A percentile compares a stretch with the other conserved stretches of the same genome.
Conservation (phyloP, 2,888 invertebrate species). For the Eupithecia abbreviata region DNA sequence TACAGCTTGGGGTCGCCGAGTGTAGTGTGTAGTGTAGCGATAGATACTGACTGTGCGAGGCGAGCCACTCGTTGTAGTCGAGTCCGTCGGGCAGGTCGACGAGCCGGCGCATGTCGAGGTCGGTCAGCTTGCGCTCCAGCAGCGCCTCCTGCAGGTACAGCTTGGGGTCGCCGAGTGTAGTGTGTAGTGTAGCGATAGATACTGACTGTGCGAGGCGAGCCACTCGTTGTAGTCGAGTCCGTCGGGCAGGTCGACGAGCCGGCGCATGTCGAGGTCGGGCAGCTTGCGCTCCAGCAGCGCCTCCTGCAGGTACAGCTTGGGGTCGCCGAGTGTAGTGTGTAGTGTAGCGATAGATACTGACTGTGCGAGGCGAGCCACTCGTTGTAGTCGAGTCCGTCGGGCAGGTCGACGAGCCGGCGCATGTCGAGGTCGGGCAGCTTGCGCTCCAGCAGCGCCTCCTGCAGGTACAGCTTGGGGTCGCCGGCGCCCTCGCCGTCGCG, state of each 20-base stretch:
- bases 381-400: constrained; percentile 97
- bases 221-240: constrained; percentile 98
- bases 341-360: constrained; percentile 66
- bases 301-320: constrained; percentile 97
- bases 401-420: constrained; percentile 96
- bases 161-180: constrained; percentile 92
- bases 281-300: constrained; percentile 96
- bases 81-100: constrained; percentile 97
- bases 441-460: constrained; percentile 96
- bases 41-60: constrained; percentile 93
- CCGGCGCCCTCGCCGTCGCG: constrained; percentile 89
- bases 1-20: constrained; percentile 92
- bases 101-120: constrained; percentile 96
- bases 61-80: constrained; percentile 99
- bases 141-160: constrained; percentile 97
- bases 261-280: constrained; percentile 96
- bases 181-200: too few species aligned
- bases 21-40: background rate
- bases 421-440: constrained; percentile 97
- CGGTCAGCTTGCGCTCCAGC: constrained; percentile 96
- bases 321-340: constrained; percentile 76
- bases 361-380: constrained; percentile 99
- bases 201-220: too few species aligned
- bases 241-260: constrained; percentile 96
- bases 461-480: constrained; percentile 97